These are phyloP conservation scores for Julus scandinavius DNA, from an alignment of 2,888 invertebrate species.

Conservation along the genomic window DNA sequence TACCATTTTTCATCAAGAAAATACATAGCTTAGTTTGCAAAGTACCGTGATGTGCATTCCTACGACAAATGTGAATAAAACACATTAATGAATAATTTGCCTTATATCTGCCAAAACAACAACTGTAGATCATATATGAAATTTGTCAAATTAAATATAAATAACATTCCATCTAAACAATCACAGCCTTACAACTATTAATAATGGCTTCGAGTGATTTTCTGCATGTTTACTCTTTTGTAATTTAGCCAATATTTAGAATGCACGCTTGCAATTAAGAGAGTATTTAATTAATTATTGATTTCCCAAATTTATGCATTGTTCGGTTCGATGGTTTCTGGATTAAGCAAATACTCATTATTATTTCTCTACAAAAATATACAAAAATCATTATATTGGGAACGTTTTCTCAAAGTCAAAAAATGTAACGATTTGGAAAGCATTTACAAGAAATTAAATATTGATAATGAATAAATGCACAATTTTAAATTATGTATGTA, in stretches of 20 bases:
- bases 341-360: neutral
- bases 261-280: neutral
- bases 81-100: too few relatives aligned
- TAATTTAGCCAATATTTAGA: neutral
- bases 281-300: conserved; percentile 9
- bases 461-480: too few relatives aligned
- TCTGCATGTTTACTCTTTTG: neutral
- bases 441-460: too few relatives aligned
- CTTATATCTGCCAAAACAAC: neutral
- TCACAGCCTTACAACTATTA: neutral
- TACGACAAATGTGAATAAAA: too few relatives aligned
- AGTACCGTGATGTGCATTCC: too few relatives aligned
- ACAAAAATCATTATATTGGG: neutral
- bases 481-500: too few relatives aligned
- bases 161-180: neutral
- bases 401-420: too few relatives aligned
- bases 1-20: too few relatives aligned
- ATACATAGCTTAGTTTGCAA: too few relatives aligned
- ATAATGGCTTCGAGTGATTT: neutral
- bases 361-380: neutral
- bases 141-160: neutral
- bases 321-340: neutral
- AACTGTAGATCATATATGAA: too few relatives aligned
- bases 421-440: too few relatives aligned
- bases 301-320: neutral